Percentiles rank a stretch among this genome's conserved stretches.
phyloP scores from a whole-genome alignment of 2,113 vertebrate species.

The Amphilophus citrinellus region DNA sequence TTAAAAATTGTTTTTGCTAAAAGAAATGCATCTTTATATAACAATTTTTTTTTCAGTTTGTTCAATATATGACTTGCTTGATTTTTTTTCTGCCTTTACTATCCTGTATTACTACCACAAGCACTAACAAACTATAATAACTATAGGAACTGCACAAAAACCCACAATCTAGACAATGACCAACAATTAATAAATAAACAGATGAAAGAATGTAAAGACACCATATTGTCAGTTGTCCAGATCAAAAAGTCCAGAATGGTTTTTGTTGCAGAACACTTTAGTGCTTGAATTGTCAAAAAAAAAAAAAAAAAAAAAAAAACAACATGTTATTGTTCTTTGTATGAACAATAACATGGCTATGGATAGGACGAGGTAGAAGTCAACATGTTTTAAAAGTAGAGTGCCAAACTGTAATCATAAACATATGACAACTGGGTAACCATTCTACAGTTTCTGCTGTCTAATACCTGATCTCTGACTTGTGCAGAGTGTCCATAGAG shows the following conservation, averaged over 20 bases:
- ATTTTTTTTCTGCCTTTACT: background rate
- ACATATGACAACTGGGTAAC: conserved; percentile 14
- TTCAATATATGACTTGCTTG: background rate
- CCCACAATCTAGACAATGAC: background rate
- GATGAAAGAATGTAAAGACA: background rate
- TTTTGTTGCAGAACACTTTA: background rate
- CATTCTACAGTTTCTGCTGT: conserved; percentile 13
- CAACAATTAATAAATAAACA: conserved; percentile 2
- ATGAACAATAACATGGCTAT: background rate
- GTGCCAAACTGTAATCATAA: background rate
- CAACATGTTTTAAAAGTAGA: conserved; percentile 1
- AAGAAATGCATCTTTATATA: no score
- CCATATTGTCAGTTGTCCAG: no score
- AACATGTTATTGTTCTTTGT: background rate
- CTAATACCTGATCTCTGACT: conserved; percentile 83
- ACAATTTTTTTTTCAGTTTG: background rate
- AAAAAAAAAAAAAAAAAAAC: background rate
- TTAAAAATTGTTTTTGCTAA: background rate
- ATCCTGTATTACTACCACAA: conserved; percentile 1
- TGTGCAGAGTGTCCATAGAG: conserved; percentile 82
- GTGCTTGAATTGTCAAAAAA: background rate
- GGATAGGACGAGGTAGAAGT: background rate
- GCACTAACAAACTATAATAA: background rate
- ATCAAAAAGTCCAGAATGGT: background rate
- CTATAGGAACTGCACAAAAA: background rate